Conservation (phyloP, 1,140 invertebrate genomes). For the Galendromus occidentalis region DNA sequence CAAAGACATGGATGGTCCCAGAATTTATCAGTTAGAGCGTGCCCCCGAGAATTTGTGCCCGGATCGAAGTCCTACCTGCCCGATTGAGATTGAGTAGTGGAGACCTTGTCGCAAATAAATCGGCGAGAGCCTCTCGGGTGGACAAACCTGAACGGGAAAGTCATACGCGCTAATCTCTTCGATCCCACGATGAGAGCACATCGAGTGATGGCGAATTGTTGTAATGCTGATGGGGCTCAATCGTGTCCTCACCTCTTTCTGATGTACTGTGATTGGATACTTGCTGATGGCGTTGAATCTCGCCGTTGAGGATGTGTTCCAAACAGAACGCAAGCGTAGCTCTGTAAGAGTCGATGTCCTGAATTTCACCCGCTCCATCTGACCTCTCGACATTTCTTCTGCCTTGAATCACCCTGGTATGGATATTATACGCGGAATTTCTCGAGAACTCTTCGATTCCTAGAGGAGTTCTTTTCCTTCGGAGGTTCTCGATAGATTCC, state of each 20-base stretch:
- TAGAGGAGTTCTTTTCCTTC: too few relatives aligned
- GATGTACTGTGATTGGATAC: background rate
- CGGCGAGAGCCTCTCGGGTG: background rate
- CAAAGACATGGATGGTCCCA: background rate
- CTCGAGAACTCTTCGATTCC: too few relatives aligned
- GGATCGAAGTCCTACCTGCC: background rate
- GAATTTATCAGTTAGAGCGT: background rate
- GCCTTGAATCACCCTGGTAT: too few relatives aligned
- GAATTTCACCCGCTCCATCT: too few relatives aligned
- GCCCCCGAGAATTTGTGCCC: background rate
- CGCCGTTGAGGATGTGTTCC: background rate
- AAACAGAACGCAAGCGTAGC: background rate
- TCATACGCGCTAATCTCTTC: too few relatives aligned
- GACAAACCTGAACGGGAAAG: background rate
- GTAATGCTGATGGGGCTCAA: background rate
- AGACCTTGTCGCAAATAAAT: conserved; percentile 5
- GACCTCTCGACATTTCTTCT: too few relatives aligned
- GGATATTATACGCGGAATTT: too few relatives aligned
- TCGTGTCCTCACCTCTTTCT: background rate
- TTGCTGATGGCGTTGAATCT: background rate
- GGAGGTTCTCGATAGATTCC: too few relatives aligned
- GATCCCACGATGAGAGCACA: too few relatives aligned
- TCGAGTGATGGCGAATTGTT: background rate
- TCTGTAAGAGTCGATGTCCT: background rate
- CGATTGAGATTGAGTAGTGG: conserved; percentile 3